phyloP scores from a whole-genome alignment of 1,140 invertebrate species.

The Plectrocnemia conspersa region DNA sequence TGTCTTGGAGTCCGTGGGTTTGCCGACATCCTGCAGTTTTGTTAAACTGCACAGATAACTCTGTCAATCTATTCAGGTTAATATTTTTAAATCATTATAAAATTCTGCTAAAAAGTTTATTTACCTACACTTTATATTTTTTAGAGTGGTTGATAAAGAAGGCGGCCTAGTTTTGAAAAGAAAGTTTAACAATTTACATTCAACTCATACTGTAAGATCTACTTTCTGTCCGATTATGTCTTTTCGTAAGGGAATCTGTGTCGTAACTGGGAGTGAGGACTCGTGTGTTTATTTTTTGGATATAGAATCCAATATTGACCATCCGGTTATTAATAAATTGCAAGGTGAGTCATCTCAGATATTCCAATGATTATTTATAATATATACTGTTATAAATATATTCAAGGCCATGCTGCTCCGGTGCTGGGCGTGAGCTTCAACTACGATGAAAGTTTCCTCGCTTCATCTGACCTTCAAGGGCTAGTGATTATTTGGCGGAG shows the following conservation, averaged over 20 bases:
- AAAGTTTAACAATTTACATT: slow-evolving; percentile 63
- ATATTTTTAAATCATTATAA: slow-evolving; percentile 17
- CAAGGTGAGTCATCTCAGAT: too few relatives aligned
- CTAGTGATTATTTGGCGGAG: slow-evolving; percentile 82
- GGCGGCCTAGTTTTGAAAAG: slow-evolving; percentile 61
- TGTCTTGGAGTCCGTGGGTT: slow-evolving; percentile 78
- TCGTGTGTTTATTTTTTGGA: slow-evolving; percentile 81
- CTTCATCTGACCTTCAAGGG: slow-evolving; percentile 77
- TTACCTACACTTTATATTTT: slow-evolving; percentile 24
- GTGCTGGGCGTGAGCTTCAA: slow-evolving; percentile 83
- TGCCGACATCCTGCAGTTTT: slow-evolving; percentile 75
- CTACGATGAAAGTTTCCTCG: slow-evolving; percentile 83
- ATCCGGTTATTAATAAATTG: slow-evolving; percentile 75
- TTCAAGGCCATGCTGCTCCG: slow-evolving; percentile 65
- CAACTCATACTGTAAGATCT: slow-evolving; percentile 60
- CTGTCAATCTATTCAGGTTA: slow-evolving; percentile 60
- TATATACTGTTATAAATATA: too few relatives aligned
- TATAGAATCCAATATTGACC: slow-evolving; percentile 63
- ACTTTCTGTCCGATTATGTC: slow-evolving; percentile 85
- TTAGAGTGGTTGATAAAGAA: slow-evolving; percentile 62
- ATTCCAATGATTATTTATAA: too few relatives aligned
- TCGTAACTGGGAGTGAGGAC: slow-evolving; percentile 83
- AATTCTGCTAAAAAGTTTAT: not conserved
- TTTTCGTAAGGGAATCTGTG: slow-evolving; percentile 72
- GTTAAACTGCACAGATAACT: slow-evolving; percentile 73